These are phyloP conservation scores for Chymomyza procnemis DNA, from an alignment of 2,888 invertebrate species.

Conservation along the genomic window DNA sequence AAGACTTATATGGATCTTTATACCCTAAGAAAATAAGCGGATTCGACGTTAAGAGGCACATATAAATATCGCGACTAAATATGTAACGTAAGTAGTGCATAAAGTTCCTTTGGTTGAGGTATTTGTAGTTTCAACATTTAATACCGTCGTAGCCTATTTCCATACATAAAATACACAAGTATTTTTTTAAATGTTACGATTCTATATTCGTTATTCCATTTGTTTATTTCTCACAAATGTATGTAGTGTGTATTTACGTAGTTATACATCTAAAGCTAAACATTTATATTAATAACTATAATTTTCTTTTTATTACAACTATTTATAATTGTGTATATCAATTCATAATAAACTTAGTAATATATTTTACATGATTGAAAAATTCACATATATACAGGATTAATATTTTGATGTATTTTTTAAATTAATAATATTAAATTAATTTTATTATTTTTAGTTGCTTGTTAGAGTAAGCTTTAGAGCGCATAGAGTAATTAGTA, in stretches of 20 bases:
- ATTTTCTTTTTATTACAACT: constrained; percentile 4
- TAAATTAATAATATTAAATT: not conserved
- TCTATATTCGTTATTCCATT: constrained; percentile 1
- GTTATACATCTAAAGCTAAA: constrained; percentile 24
- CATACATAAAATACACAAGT: not conserved
- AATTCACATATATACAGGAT: constrained; percentile 9
- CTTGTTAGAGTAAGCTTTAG: not conserved
- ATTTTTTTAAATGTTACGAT: not conserved
- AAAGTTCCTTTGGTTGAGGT: no score
- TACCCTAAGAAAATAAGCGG: no score
- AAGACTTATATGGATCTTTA: no score
- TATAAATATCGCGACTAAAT: no score
- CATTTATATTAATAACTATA: constrained; percentile 13
- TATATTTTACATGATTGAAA: not conserved
- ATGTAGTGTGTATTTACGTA: constrained; percentile 27
- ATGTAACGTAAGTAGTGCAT: no score
- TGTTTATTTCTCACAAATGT: constrained; percentile 51
- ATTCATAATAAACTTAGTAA: not conserved
- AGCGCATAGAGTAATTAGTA: not conserved
- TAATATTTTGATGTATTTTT: not conserved
- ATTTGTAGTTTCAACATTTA: no score
- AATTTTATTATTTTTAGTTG: not conserved
- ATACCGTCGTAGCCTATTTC: not conserved
- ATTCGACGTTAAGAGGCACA: no score
- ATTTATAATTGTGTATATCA: not conserved